phyloP scores from a whole-genome alignment of 2,888 invertebrate species.

The Acanthococcus lagerstroemiae region DNA sequence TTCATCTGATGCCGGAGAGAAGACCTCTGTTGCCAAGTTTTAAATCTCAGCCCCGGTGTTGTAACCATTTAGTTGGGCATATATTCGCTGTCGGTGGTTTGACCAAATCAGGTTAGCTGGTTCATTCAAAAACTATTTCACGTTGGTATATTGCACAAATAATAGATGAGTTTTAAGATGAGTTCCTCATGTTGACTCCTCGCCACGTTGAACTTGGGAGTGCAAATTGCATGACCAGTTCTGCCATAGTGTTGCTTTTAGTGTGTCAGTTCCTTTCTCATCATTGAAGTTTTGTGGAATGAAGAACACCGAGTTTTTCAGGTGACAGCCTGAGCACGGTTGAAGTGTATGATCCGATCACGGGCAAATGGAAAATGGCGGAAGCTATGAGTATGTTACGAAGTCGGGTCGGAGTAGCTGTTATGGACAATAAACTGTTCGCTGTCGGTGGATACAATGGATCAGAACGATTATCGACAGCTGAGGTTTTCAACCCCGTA shows the following conservation, averaged over 20 bases:
- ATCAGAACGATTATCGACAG: slow-evolving; percentile 65
- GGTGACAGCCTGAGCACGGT: slow-evolving; percentile 73
- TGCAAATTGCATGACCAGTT: no score
- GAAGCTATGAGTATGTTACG: slow-evolving; percentile 76
- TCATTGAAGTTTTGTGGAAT: no score
- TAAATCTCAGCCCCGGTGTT: slow-evolving; percentile 62
- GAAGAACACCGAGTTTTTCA: no score
- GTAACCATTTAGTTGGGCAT: slow-evolving; percentile 62
- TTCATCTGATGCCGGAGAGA: slow-evolving; percentile 76
- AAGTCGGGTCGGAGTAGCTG: slow-evolving; percentile 74
- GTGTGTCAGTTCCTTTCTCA: no score
- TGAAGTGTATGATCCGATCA: slow-evolving; percentile 66
- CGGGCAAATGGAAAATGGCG: slow-evolving; percentile 60
- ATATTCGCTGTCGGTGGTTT: slow-evolving; percentile 81
- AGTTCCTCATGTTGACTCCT: no score
- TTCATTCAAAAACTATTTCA: background rate
- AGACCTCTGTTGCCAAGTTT: slow-evolving; percentile 65
- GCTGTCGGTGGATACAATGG: slow-evolving; percentile 83
- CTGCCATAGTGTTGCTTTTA: no score
- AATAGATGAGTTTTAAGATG: no score
- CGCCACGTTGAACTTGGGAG: no score
- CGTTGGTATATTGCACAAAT: no score
- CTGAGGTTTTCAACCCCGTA: slow-evolving; percentile 71
- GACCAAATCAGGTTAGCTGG: slow-evolving; percentile 56
- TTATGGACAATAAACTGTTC: slow-evolving; percentile 62